These are phyloP conservation scores for Oxycera nigricornis DNA, from an alignment of 2,888 invertebrate genomes.

Conservation along the genomic window DNA sequence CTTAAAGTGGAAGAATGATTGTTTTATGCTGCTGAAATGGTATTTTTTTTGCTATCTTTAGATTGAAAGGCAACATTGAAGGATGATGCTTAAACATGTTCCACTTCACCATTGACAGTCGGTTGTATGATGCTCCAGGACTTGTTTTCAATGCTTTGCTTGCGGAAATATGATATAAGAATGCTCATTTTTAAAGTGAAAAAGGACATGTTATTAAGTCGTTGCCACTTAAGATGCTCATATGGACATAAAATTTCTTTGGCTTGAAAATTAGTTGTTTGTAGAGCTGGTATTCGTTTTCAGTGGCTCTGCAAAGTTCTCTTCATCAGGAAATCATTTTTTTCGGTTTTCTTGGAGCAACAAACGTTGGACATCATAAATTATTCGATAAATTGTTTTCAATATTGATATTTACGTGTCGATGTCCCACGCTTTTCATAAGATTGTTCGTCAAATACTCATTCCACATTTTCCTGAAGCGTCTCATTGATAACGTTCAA, in stretches of 20 bases:
- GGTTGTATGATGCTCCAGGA: background rate
- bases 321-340: background rate
- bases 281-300: too few relatives aligned
- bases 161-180: too few relatives aligned
- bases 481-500: background rate
- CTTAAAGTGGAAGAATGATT: background rate
- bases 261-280: too few relatives aligned
- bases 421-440: background rate
- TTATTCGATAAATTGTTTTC: background rate
- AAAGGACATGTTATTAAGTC: too few relatives aligned
- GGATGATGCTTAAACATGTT: background rate
- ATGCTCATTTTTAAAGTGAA: too few relatives aligned
- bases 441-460: background rate
- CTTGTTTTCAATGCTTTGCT: too few relatives aligned
- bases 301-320: too few relatives aligned
- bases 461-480: background rate
- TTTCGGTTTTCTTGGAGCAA: background rate
- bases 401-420: background rate
- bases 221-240: too few relatives aligned
- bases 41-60: background rate
- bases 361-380: background rate
- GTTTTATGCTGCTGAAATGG: background rate
- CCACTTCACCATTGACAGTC: background rate
- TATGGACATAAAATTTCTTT: too few relatives aligned
- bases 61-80: background rate